A percentile compares a stretch with the other conserved stretches of the same genome.
Conservation (phyloP, 1,140 invertebrate species). For the Drosophila nebulosa region DNA sequence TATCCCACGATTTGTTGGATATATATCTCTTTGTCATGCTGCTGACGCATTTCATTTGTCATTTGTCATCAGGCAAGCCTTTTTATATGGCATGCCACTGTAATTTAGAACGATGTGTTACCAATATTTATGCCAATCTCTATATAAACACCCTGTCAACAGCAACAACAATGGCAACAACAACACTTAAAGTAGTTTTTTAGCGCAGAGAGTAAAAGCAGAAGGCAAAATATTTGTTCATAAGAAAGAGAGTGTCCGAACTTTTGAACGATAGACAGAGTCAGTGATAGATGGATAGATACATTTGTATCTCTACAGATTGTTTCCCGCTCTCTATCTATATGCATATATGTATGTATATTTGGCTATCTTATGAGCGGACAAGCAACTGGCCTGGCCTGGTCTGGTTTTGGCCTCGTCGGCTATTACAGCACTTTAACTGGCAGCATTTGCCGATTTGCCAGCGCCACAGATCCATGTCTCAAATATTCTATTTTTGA, state of each 20-base stretch:
- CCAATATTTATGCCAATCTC: slow-evolving; percentile 54
- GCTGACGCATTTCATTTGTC: background rate
- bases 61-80: slow-evolving; percentile 1
- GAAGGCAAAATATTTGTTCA: slow-evolving; percentile 51
- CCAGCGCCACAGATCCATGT: slow-evolving; percentile 29
- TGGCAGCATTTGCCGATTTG: slow-evolving; percentile 34
- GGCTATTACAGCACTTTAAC: slow-evolving; percentile 68
- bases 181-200: slow-evolving; percentile 61
- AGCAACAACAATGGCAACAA: slow-evolving; percentile 40
- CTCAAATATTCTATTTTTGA: slow-evolving; percentile 77
- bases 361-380: background rate
- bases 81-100: slow-evolving; percentile 43
- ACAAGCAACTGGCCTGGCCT: slow-evolving; percentile 37
- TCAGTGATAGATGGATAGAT: slow-evolving; percentile 40
- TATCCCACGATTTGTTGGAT: too few relatives aligned
- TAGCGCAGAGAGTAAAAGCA: slow-evolving; percentile 24
- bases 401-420: slow-evolving; percentile 5
- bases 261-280: slow-evolving; percentile 45
- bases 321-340: background rate
- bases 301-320: slow-evolving; percentile 56
- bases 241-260: slow-evolving; percentile 41
- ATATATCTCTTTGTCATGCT: background rate
- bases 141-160: slow-evolving; percentile 46
- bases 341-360: too few relatives aligned
- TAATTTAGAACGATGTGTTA: slow-evolving; percentile 22